Conservation (phyloP, 2,797 vertebrate species). For the Brachyalestes nurse region DNA sequence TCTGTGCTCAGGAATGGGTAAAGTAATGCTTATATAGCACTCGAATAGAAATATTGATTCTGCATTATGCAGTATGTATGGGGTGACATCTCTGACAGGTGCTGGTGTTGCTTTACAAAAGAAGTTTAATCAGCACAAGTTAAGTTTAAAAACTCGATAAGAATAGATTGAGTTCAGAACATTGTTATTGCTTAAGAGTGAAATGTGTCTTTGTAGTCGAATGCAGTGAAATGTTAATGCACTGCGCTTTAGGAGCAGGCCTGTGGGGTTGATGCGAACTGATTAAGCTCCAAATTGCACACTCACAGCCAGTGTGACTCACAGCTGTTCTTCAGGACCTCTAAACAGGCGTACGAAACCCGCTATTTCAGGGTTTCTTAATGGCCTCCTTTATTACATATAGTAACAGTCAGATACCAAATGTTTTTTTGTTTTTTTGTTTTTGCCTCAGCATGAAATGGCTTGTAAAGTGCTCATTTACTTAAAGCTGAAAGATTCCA, state of each 20-base stretch:
- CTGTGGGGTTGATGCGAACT: constrained; percentile 14
- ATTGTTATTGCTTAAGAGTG: neutral
- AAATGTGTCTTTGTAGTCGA: constrained; percentile 24
- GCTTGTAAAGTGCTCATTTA: constrained; percentile 10
- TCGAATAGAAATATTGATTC: neutral
- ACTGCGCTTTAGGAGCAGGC: constrained; percentile 17
- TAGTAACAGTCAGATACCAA: constrained; percentile 11
- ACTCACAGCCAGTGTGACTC: constrained; percentile 35
- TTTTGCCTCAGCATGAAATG: constrained; percentile 16
- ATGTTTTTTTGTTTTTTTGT: neutral
- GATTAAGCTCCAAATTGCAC: constrained; percentile 34
- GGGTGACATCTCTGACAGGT: neutral
- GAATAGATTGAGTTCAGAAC: neutral
- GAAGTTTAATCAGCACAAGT: neutral
- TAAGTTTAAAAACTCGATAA: neutral
- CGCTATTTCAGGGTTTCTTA: constrained; percentile 18
- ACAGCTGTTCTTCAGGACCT: constrained; percentile 15
- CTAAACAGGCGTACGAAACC: constrained; percentile 19
- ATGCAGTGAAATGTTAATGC: constrained; percentile 36
- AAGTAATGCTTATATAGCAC: neutral
- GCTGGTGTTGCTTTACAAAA: neutral
- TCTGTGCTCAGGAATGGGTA: neutral
- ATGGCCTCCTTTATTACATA: constrained; percentile 5
- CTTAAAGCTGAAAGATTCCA: neutral
- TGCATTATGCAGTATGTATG: constrained; percentile 1